These are phyloP conservation scores for Alectura lathami DNA, from an alignment of 2,113 vertebrate genomes.

Conservation along the genomic window DNA sequence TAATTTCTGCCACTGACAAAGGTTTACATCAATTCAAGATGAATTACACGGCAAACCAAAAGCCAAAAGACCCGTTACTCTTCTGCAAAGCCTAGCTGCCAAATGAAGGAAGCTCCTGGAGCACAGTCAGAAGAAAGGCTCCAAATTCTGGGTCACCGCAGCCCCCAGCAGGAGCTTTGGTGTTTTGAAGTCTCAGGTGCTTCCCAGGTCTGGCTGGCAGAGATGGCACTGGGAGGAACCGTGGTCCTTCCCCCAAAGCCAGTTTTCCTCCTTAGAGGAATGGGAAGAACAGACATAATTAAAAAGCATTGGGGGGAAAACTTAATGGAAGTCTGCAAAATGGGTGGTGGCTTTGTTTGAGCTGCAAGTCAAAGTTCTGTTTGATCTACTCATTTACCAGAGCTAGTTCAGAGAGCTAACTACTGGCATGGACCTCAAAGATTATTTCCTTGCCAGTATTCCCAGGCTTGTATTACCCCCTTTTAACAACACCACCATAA, in stretches of 20 bases:
- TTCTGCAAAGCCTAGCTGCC: background rate
- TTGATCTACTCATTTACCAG: slow-evolving; percentile 38
- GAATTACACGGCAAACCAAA: background rate
- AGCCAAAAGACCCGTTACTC: background rate
- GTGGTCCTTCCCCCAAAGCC: background rate
- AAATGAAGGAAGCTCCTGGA: background rate
- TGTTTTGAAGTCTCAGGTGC: background rate
- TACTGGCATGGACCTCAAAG: slow-evolving; percentile 28
- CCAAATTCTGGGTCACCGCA: background rate
- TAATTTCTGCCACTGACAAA: background rate
- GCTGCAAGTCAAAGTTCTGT: background rate
- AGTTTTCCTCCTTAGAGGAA: background rate
- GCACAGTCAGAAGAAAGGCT: background rate
- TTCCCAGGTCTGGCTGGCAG: background rate
- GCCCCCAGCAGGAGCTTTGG: background rate
- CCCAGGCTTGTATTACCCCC: background rate
- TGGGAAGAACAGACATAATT: background rate
- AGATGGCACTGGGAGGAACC: background rate
- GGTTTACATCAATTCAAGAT: background rate
- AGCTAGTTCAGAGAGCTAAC: background rate
- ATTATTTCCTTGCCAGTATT: slow-evolving; percentile 2
- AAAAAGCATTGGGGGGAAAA: background rate
- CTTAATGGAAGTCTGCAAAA: background rate
- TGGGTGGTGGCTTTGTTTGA: background rate
- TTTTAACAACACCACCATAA: background rate